Evolutionary conservation across 2,797 vertebrate genomes (phyloP).

Genomic region (Leucoraja ocellata): DNA sequence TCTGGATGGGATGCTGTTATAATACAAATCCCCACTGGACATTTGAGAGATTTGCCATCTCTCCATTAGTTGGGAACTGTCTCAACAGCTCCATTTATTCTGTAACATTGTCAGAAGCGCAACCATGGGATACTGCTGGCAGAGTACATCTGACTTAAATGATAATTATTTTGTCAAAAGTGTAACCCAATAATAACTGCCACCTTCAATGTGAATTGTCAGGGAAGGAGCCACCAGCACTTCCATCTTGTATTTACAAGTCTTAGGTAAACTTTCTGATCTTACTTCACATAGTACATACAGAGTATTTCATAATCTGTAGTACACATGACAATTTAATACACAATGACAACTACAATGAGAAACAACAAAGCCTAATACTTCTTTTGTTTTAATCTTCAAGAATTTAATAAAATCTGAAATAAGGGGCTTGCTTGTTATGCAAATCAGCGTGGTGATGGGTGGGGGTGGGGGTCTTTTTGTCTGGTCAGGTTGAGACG

Average conservation of each 20-base stretch:
- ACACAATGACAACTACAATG: no score
- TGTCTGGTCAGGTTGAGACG: not conserved
- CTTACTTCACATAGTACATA: not conserved
- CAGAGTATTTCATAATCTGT: not conserved
- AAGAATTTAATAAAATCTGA: not conserved
- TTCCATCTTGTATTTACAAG: not conserved
- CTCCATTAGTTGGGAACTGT: not conserved
- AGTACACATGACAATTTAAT: not conserved
- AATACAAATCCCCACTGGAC: not conserved
- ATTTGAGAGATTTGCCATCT: not conserved
- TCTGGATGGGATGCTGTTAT: slow-evolving; percentile 3
- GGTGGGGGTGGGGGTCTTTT: not conserved
- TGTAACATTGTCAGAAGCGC: not conserved
- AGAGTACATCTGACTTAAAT: slow-evolving; percentile 17
- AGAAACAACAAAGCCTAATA: not conserved
- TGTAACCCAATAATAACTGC: slow-evolving; percentile 22
- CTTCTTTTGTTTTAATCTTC: not conserved
- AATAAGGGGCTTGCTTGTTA: not conserved
- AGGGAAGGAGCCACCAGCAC: not conserved
- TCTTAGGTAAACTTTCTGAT: not conserved
- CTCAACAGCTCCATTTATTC: slow-evolving; percentile 30
- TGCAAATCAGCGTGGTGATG: not conserved
- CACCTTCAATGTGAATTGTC: slow-evolving; percentile 4
- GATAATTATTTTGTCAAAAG: slow-evolving; percentile 28
- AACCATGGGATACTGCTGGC: not conserved